A percentile compares a stretch with the other conserved stretches of the same genome.
Evolutionary conservation across 1,140 invertebrate species (phyloP).

Genomic region (Delia radicum): DNA sequence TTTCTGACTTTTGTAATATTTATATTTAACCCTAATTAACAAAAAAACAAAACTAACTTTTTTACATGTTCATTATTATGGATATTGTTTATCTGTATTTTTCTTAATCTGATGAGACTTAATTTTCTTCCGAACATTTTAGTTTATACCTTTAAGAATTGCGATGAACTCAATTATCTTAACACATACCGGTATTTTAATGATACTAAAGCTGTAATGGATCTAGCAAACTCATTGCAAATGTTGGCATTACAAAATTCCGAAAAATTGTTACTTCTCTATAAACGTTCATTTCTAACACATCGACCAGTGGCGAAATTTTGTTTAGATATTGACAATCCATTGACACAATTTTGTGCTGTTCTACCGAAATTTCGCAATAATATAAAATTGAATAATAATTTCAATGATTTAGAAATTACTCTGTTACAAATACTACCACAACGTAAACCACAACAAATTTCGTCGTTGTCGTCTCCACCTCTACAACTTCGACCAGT

Average conservation of each 20-base stretch:
- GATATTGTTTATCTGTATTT: no score
- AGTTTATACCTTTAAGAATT: slow-evolving; percentile 1
- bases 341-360: neutral
- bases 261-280: slow-evolving; percentile 11
- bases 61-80: no score
- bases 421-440: neutral
- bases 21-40: no score
- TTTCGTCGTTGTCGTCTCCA: no score
- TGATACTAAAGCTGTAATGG: neutral
- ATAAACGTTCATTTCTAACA: slow-evolving; percentile 24
- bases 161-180: neutral
- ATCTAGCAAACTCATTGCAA: slow-evolving; percentile 1
- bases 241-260: slow-evolving; percentile 4
- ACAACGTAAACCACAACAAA: neutral
- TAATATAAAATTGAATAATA: slow-evolving; percentile 23
- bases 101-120: no score
- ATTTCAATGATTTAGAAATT: slow-evolving; percentile 28
- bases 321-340: neutral
- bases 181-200: neutral
- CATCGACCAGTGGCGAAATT: neutral
- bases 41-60: no score
- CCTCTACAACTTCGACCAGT: no score
- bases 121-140: neutral
- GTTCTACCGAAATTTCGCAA: slow-evolving; percentile 29
- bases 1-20: no score